Base-by-base conservation (phyloP, 2,797 vertebrate genomes). In the Acridotheres tristis region DNA sequence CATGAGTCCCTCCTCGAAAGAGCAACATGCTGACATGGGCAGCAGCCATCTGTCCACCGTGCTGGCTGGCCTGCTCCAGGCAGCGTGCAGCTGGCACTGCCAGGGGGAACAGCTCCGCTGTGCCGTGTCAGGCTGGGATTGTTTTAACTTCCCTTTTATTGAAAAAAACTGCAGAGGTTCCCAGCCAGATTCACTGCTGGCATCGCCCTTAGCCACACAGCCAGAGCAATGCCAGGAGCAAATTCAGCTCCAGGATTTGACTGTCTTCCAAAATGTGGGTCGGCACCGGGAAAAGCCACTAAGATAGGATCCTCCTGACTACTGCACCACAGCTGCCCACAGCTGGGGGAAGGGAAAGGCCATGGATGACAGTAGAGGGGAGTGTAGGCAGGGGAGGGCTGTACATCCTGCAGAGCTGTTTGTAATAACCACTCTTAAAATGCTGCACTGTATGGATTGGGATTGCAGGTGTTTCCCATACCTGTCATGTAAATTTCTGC, bases 71-170 rank as follows among this genome's bases (percentile, higher is more conserved):
- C 72, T 54, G 65, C 10, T 17, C 21, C 79, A 22, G 85, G 79
- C 71, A 85, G 38, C 9, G 9, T 1, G 2, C 82, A 57, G 67
- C 77, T 90, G 69, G 66, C 73, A 78, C 32, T 58, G 67, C 86
- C 32, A 4, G 61, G 61, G 79, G 38, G 25, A 57, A 57, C 5
- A 1, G 77, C 55, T 93, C 63, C 0, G 0, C 71, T 38, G 16
- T 3, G 51, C 89, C 0, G 0, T 22, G 48, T 26, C 4, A 0
- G 36, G 32, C 11, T 50, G 54, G 34, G 7, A 5, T 8, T 20
- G 16, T 19, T 22, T 50, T 8, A 66, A 89, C 26, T 85, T 92
- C 47, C 22, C 67, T 79, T 55, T 29, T 57, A 50, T 3, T 82
- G 78, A 83, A 74, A 26, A 68, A 68, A 75, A 69, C 21, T 68